Evolutionary conservation across 2,888 invertebrate species (phyloP), one percentile per base, ranked within the genome.

Genomic region (Drosophila eohydei): DNA sequence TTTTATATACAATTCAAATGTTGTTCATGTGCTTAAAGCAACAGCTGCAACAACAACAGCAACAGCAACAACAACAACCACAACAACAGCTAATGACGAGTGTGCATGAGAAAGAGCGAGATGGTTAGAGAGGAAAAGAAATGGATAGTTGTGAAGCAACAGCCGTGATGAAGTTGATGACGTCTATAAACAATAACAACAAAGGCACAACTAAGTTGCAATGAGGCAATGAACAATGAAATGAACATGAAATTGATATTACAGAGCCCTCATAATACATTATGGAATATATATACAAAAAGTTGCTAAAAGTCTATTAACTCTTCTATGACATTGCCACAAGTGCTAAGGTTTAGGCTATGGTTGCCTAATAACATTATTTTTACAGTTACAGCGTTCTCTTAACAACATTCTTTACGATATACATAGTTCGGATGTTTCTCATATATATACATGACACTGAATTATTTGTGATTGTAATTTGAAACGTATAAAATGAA

Each of bases 91-190:
- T 41, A 51, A 54, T 60, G 21, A 21, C 36, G 46, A 41, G 50
- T 58, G 55, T 57, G 44, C 28, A 73, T 67, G 75, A 56, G 41
- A 16, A n/a, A 56, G 41, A 71, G 9, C 26, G 48, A 44, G 32
- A 55, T 12, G 2, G 54, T 43, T 32, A 32, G 16, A 21, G n/a
- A 58, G 32, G 2, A 48, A 46, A 9, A 30, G 48, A 30, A 21
- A 30, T n/a, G 16, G 21, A 14, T 16, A 43, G 11, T 1, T 12
- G 2, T 6, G 21, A 21, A 16, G 43, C n/a, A 41, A 50, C 43
- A 41, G 51, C 36, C 51, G 28, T 26, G 12, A 54, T 51, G 50
- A n/a, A 56, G 8, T 44, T 16, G n/a, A 57, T 38, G 41, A 30
- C 14, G 32, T 43, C 46, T 34, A 51, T 11, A 16, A 59, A 50